Percentiles rank a stretch among this genome's conserved stretches.
Evolutionary conservation across 2,888 invertebrate species (phyloP).

Genomic region (Spisula subtruncata): DNA sequence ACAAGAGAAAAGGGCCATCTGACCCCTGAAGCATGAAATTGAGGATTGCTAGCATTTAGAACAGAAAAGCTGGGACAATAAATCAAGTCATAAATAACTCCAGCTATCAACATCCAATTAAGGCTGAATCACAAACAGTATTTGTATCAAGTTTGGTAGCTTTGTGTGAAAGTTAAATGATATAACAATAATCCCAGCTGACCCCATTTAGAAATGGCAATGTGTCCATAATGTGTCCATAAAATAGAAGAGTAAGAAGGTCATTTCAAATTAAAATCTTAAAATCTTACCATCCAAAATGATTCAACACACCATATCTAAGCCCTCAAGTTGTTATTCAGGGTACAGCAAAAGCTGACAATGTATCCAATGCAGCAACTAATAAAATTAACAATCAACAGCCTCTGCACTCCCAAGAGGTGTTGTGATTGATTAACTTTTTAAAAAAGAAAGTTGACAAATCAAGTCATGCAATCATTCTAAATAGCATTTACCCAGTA

Average conservation of each 20-base stretch:
- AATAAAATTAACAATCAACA: no score
- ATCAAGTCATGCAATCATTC: background rate
- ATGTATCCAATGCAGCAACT: no score
- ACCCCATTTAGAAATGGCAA: background rate
- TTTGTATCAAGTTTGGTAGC: slow-evolving; percentile 1
- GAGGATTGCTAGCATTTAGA: background rate
- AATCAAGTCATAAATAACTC: slow-evolving; percentile 5
- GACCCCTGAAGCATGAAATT: slow-evolving; percentile 1
- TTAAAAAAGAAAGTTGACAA: background rate
- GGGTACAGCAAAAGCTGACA: no score
- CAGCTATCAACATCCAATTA: background rate
- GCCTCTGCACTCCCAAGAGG: background rate
- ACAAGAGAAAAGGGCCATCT: background rate
- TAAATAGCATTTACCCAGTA: background rate
- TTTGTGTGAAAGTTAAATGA: slow-evolving; percentile 14
- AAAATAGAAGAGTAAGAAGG: background rate
- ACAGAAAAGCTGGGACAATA: background rate
- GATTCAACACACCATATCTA: no score
- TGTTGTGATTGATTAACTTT: background rate
- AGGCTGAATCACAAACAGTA: background rate
- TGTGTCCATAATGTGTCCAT: background rate
- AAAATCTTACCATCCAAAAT: background rate
- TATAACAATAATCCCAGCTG: background rate
- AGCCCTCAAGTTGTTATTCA: no score
- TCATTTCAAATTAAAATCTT: background rate